Percentiles rank a stretch among this genome's conserved stretches.
These are phyloP conservation scores for Pachyseris speciosa DNA, from an alignment of 64 coral and sea anemone genomes.

Conservation along the genomic window DNA sequence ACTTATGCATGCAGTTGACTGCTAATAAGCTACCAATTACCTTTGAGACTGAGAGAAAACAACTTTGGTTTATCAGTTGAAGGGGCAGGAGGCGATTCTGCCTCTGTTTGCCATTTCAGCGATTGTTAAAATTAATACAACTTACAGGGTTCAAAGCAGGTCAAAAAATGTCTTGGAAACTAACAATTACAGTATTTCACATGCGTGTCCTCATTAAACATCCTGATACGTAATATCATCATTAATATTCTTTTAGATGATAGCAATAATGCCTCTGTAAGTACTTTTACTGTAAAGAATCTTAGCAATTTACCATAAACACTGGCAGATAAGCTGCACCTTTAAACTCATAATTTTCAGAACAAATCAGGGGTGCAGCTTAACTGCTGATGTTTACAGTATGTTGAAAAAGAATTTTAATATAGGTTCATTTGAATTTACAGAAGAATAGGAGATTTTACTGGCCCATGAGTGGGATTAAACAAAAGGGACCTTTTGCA, in stretches of 20 bases:
- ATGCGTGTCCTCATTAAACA: constrained; percentile 55
- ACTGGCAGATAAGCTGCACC: constrained; percentile 2
- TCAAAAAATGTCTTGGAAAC: constrained; percentile 50
- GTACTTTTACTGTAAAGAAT: neutral
- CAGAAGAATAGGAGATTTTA: neutral
- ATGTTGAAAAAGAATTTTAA: constrained; percentile 39
- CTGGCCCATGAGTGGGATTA: constrained; percentile 12
- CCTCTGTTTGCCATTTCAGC: constrained; percentile 47
- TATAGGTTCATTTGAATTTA: constrained; percentile 2
- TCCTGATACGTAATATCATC: constrained; percentile 54
- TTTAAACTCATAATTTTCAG: neutral
- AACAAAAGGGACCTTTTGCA: constrained; percentile 1
- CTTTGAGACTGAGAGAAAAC: constrained; percentile 44
- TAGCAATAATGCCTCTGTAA: constrained; percentile 1
- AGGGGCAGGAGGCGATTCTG: constrained; percentile 56
- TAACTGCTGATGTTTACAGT: constrained; percentile 47
- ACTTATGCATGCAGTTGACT: constrained; percentile 51
- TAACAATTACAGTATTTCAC: constrained; percentile 54
- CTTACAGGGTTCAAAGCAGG: constrained; percentile 52
- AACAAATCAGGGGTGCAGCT: constrained; percentile 37
- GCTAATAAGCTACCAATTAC: constrained; percentile 53
- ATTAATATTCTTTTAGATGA: constrained; percentile 43
- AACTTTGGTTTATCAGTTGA: constrained; percentile 56
- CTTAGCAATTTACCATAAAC: neutral
- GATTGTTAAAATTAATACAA: constrained; percentile 49